Base-by-base conservation (phyloP, 2,113 vertebrate species). In the Alosa alosa region DNA sequence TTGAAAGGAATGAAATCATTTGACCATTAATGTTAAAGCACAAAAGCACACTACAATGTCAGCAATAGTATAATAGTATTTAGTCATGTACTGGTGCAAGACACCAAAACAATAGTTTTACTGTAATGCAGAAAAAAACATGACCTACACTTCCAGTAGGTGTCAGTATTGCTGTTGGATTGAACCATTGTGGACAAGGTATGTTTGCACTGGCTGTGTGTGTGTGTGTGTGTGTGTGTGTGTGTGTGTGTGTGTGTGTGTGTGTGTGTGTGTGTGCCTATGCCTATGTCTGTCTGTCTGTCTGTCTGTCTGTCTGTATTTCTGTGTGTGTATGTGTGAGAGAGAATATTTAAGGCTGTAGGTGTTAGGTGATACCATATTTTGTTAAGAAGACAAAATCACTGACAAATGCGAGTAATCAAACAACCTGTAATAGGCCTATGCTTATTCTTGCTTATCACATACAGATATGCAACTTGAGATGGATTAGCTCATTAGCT, bases 91-190 rank as follows among this genome's bases (percentile, higher is more conserved):
- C 25, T 72, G 64, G 13, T 72, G 64, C 13, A 31, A 25, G 9
- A 36, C 10, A 72, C 15, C 64, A 25, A 72, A 25, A 36, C 2
- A n/a, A 36, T n/a, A 7, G 31, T 0, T 72, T 31, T 72, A 49
- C 7, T 8, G 83, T 90, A 92, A 91, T 49, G 55, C 13, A 45
- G 39, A 72, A 78, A 7, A 49, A 49, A 57, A 88, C 85, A 91
- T 11, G 75, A 41, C n/a, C n/a, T n/a, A 55, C 50, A 20, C 31
- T 1, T 57, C 92, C 95, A 94, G 92, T 88, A 95, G 95, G 93
- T 95, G 94, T 94, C 85, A 94, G 92, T 95, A 90, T 94, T 95
- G 94, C 87, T 89, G 90, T 90, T 94, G 82, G 82, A 92, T 94
- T 92, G 6, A 82, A 5, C 15, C 13, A 6, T 50, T 84, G 22